Conservation (phyloP, 2,888 invertebrate species). For the Gnatocerus cornutus region DNA sequence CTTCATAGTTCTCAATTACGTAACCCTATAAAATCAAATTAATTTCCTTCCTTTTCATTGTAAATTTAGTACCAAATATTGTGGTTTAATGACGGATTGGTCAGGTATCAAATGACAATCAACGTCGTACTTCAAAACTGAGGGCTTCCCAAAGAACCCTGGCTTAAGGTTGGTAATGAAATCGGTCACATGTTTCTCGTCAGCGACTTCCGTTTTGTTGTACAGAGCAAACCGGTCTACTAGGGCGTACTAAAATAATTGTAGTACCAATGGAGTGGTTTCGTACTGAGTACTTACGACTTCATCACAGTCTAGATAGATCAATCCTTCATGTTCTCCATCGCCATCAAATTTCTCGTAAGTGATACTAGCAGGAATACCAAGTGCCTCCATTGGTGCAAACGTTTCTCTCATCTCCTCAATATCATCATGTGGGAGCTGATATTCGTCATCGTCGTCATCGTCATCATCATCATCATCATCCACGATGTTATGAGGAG, state of each 20-base stretch:
- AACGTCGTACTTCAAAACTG: conserved; percentile 25
- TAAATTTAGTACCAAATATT: conserved; percentile 22
- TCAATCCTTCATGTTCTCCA: conserved; percentile 14
- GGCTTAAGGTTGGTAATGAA: conserved; percentile 12
- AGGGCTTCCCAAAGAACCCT: conserved; percentile 7
- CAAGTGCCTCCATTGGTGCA: conserved; percentile 13
- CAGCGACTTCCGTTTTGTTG: conserved; percentile 30
- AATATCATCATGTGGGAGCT: conserved; percentile 20
- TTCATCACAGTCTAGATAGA: conserved; percentile 32
- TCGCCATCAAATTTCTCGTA: conserved; percentile 12
- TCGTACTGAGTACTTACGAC: conserved; percentile 15
- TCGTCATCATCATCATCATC: conserved; percentile 25
- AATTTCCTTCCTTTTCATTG: not conserved
- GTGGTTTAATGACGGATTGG: conserved; percentile 11
- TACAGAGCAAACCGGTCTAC: too few relatives aligned
- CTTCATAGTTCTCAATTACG: conserved; percentile 15
- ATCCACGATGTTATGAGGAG: conserved; percentile 6
- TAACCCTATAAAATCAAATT: conserved; percentile 17
- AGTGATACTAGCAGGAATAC: conserved; percentile 21
- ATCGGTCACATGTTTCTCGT: conserved; percentile 7
- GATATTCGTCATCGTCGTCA: conserved; percentile 7
- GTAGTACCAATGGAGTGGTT: not conserved
- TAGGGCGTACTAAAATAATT: conserved; percentile 19
- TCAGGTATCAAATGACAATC: conserved; percentile 19
- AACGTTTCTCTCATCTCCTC: conserved; percentile 20